Evolutionary conservation across 2,113 vertebrate species (phyloP), one percentile per base, ranked within the genome.

Genomic region (Eudyptes chrysolophus): DNA sequence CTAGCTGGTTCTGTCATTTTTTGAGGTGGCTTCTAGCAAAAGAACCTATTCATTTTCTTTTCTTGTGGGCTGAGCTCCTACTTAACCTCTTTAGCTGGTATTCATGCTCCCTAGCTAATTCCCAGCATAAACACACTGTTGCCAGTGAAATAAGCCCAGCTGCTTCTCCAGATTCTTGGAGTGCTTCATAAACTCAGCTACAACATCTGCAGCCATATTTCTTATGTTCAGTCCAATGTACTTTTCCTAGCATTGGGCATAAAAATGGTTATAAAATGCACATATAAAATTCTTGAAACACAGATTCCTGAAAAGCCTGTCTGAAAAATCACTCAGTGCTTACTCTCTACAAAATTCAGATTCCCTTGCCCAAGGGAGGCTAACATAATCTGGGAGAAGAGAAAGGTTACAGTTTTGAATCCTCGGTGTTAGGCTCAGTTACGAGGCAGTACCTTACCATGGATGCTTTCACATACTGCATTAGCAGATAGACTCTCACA

Each of bases 141-240:
- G 71, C 66, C 57, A 85, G 49, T 61, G 49, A 96, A 96, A 95
- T 38, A 42, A 96, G 75, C 40, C 54, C 94, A 93, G 54, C 65
- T 80, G 87, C 75, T 93, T 88, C 79, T 90, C 70, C 75, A 92
- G 62, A 88, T 88, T 90, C 75, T 62, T 57, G 51, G 92, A 93
- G 62, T 74, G 64, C 58, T 86, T 93, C 78, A 90, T 88, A 96
- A 94, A 92, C 58, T 92, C 81, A 72, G 42, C 82, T 66, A 80
- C 89, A 84, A 85, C 82, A 95, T 90, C 82, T 96, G 88, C 94
- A 97, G 60, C 76, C 71, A 26, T 88, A 94, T 93, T 94, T 90
- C 82, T 85, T 72, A 49, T 0, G 0, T 69, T 79, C 48, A 82
- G 38, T 69, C 72, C 71, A 44, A 75, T 58, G 34, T 46, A 42